phyloP scores from a whole-genome alignment of 2,797 vertebrate genomes.

The Acanthopagrus latus region DNA sequence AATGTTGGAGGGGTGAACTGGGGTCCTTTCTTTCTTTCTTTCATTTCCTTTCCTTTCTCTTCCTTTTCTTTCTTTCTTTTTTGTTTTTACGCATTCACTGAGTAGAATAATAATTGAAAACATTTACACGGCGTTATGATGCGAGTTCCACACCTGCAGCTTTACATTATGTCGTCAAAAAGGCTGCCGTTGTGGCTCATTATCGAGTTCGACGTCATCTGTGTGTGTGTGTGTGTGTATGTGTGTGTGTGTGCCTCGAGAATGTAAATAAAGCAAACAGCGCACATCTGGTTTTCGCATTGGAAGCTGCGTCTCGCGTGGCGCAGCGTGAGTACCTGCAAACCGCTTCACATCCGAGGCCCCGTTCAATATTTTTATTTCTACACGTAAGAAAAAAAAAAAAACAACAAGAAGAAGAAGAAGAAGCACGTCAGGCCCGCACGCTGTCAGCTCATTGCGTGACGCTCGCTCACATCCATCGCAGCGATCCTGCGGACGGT shows the following conservation, averaged over 20 bases:
- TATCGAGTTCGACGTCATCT: constrained; percentile 83
- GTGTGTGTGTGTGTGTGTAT: constrained; percentile 2
- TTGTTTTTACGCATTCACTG: neutral
- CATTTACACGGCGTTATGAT: neutral
- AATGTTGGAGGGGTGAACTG: constrained; percentile 70
- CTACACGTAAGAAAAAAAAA: neutral
- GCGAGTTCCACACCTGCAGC: neutral
- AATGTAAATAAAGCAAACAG: constrained; percentile 93
- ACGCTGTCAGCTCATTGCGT: constrained; percentile 31
- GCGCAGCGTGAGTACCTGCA: constrained; percentile 61
- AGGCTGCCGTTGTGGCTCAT: constrained; percentile 48
- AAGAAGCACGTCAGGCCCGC: neutral
- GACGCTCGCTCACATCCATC: constrained; percentile 55
- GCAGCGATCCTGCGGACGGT: constrained; percentile 45
- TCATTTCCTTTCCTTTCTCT: neutral
- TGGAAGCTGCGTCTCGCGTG: constrained; percentile 68
- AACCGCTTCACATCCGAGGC: constrained; percentile 38
- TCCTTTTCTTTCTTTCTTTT: neutral
- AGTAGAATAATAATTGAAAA: neutral
- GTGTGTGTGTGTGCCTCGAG: constrained; percentile 60
- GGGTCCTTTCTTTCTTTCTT: constrained; percentile 30
- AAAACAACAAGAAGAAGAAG: neutral
- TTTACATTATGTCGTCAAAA: constrained; percentile 6
- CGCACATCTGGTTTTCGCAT: constrained; percentile 93
- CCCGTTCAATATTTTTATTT: constrained; percentile 14